A percentile compares a stretch with the other conserved stretches of the same genome.
Evolutionary conservation across 1,140 invertebrate genomes (phyloP).

Genomic region (Tyrophagus putrescentiae): DNA sequence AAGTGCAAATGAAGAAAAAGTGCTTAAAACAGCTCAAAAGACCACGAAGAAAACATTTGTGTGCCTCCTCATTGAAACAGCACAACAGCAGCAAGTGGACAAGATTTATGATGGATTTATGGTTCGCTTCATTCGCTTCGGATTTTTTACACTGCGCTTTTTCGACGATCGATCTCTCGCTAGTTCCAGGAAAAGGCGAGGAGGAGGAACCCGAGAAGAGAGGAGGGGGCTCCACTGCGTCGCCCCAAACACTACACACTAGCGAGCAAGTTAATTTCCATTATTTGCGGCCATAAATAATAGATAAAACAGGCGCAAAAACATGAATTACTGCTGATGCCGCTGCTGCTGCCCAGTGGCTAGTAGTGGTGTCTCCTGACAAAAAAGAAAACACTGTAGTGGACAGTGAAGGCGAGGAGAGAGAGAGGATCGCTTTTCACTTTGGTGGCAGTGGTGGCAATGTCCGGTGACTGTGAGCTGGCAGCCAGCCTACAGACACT

Average conservation of each 20-base stretch:
- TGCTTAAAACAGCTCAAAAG: too few species aligned
- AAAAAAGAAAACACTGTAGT: too few species aligned
- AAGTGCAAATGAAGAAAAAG: too few species aligned
- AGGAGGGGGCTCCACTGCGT: too few species aligned
- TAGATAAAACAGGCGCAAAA: constrained; percentile 7
- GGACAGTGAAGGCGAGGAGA: too few species aligned
- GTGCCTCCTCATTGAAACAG: too few species aligned
- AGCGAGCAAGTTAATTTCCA: constrained; percentile 10
- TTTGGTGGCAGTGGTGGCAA: not conserved
- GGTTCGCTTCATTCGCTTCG: not conserved
- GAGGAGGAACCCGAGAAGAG: not conserved
- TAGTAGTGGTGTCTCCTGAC: too few species aligned
- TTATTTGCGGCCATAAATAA: constrained; percentile 12
- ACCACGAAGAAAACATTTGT: too few species aligned
- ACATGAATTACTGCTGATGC: constrained; percentile 3
- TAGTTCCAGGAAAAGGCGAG: not conserved
- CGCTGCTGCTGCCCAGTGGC: constrained; percentile 1
- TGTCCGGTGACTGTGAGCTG: too few species aligned
- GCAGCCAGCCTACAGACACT: too few species aligned
- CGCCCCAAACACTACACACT: not conserved
- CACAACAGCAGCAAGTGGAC: not conserved
- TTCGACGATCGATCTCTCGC: constrained; percentile 7
- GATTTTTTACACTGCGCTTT: too few species aligned
- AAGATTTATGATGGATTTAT: constrained; percentile 11
- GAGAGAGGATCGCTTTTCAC: not conserved